Conservation (phyloP, 53 echinoderm and acorn worm species). For the Echinarachnius parma region DNA sequence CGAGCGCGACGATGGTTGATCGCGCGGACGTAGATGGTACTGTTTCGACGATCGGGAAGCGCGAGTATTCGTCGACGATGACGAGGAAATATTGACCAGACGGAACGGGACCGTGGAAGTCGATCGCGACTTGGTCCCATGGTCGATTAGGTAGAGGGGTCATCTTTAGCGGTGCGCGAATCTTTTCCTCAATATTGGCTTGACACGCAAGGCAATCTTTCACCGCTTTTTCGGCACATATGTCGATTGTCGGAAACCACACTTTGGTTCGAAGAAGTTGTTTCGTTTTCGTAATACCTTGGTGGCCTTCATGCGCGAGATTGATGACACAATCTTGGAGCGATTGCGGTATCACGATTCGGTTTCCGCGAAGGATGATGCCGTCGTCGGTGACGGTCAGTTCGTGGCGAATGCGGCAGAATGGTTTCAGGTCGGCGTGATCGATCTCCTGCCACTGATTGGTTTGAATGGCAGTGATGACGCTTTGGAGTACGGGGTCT, state of each 20-base stretch:
- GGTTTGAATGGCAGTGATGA: constrained; percentile 5
- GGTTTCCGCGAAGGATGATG: background rate
- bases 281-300: constrained; percentile 32
- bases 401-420: constrained; percentile 17
- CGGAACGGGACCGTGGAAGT: constrained; percentile 3
- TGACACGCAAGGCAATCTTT: background rate
- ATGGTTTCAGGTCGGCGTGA: constrained; percentile 6
- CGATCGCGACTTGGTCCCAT: constrained; percentile 9
- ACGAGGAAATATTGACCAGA: constrained; percentile 12
- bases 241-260: constrained; percentile 28
- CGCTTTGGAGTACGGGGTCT: background rate
- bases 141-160: background rate
- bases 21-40: background rate
- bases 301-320: constrained; percentile 46
- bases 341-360: constrained; percentile 29
- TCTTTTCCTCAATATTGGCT: background rate
- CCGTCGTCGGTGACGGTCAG: constrained; percentile 19
- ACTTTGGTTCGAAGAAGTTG: constrained; percentile 10
- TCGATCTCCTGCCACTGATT: background rate
- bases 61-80: constrained; percentile 3
- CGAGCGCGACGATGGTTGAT: background rate
- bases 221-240: constrained; percentile 8
- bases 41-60: background rate
- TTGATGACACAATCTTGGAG: constrained; percentile 12
- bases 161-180: background rate